Base-by-base conservation (phyloP, 2,113 vertebrate genomes). In the Callaeas wilsoni region DNA sequence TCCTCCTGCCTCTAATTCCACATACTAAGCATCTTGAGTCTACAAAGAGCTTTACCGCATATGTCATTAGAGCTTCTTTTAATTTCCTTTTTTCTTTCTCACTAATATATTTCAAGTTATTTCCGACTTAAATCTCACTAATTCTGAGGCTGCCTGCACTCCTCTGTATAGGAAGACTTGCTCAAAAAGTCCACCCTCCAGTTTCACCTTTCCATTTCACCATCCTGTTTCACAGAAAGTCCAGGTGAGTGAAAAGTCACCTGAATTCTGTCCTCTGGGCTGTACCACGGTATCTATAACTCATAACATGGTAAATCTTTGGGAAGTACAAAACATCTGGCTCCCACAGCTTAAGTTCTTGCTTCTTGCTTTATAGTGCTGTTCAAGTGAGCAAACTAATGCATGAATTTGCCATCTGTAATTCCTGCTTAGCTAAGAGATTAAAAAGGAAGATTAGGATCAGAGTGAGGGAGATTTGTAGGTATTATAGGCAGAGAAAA, bases 391-490 rank as follows among this genome's bases (percentile, higher is more conserved):
- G 60, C 90, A 97, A 88, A 91, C 71, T 80, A 90, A 90, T 52
- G 19, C 78, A 63, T 46, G 59, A 93, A 74, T 90, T 91, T 79
- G 47, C 56, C 59, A 70, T 94, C 85, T 70, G 84, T 93, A 95
- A 94, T 91, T 97, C 93, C 89, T 77, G 13, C 46, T 96, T 93
- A 93, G 75, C 78, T 87, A 79, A 84, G 71, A 93, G 91, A 97
- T 96, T 96, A 95, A 96, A 94, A 90, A 74, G 32, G 44, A 93
- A 96, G 94, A 96, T 95, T 96, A 96, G 82, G 90, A 96, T 94
- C 78, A 88, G 91, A 79, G 10, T 4, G 9, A 91, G 37, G 39
- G 81, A 96, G 94, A 96, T 87, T 97, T 97, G 87, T 41, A 94
- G 80, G 94, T 92, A 95, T 97, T 96, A 93, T 41, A 80, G 78